Conservation (phyloP, 2,888 invertebrate species). For the Leptogaster cylindrica region DNA sequence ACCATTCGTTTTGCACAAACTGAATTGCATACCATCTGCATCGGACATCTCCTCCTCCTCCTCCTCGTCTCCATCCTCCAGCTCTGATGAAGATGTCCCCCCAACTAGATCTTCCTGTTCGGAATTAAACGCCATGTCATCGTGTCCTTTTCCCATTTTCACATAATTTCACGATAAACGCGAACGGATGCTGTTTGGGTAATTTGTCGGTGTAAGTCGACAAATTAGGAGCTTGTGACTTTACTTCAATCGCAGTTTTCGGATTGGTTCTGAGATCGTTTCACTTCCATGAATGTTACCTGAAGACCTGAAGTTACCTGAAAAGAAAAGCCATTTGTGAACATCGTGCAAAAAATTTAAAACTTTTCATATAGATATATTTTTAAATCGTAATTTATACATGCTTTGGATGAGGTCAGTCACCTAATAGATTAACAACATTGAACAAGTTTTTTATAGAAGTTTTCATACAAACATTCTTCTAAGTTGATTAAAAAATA, state of each 20-base stretch:
- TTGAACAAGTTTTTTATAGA: not conserved
- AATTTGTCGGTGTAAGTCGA: no score
- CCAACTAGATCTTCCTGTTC: conserved; percentile 52
- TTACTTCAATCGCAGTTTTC: no score
- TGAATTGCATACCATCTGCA: conserved; percentile 47
- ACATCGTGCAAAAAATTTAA: not conserved
- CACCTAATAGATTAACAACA: no score
- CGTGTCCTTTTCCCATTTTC: conserved; percentile 45
- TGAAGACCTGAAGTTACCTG: no score
- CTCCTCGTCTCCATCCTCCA: conserved; percentile 49
- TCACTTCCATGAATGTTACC: no score
- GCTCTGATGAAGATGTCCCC: conserved; percentile 49
- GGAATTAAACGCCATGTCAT: conserved; percentile 47
- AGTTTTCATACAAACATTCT: not conserved
- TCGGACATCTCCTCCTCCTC: conserved; percentile 49
- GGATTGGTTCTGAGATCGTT: no score
- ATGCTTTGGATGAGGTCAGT: no score
- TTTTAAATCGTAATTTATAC: no score
- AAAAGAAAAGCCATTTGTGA: not conserved
- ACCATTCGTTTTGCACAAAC: conserved; percentile 46
- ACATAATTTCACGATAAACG: conserved; percentile 16
- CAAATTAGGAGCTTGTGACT: no score
- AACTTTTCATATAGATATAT: no score
- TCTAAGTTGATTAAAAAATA: no score
- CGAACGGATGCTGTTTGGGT: not conserved